phyloP scores from a whole-genome alignment of 2,888 invertebrate genomes.

The Xestia rhomboidea region DNA sequence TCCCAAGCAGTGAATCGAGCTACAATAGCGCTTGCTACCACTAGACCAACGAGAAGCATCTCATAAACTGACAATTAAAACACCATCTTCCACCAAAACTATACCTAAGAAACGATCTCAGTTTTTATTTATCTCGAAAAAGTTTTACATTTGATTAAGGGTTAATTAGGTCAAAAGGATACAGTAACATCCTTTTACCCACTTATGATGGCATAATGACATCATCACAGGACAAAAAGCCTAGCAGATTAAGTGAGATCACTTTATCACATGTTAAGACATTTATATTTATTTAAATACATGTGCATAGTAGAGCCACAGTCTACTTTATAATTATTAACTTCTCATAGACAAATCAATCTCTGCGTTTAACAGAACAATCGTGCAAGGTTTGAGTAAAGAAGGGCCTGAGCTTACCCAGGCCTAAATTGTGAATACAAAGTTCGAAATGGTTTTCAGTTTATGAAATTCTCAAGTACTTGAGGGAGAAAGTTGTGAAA shows the following conservation, averaged over 20 bases:
- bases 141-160: too few species aligned
- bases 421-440: not conserved
- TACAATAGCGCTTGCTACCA: not conserved
- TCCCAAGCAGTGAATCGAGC: not conserved
- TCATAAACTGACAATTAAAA: not conserved
- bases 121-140: too few species aligned
- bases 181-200: not conserved
- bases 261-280: not conserved
- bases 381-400: not conserved
- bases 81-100: not conserved
- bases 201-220: conserved; percentile 21
- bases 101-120: too few species aligned
- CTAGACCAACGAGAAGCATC: not conserved
- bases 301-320: conserved; percentile 39
- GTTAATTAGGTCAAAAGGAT: not conserved
- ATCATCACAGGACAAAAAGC: conserved; percentile 12
- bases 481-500: not conserved
- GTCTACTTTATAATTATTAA: not conserved
- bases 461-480: not conserved
- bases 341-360: not conserved
- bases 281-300: conserved; percentile 40
- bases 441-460: not conserved
- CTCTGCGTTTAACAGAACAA: not conserved
- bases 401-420: not conserved
- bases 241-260: conserved; percentile 5